Evolutionary conservation across 2,888 invertebrate species (phyloP).

Genomic region (Eupithecia vulgata): DNA sequence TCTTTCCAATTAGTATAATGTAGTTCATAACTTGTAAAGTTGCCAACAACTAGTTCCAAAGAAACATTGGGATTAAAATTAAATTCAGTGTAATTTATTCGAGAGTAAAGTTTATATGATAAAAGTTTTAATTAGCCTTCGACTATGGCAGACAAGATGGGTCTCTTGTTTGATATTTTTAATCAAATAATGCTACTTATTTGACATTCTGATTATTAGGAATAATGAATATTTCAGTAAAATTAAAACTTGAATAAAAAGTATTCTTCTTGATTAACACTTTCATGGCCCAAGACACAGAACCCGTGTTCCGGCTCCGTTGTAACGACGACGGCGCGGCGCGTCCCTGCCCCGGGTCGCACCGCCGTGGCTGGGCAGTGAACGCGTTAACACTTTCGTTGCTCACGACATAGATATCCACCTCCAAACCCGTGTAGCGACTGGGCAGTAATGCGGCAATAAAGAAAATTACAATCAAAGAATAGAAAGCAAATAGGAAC

Average conservation of each 20-base stretch:
- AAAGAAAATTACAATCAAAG: background rate
- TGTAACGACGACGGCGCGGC: too few species aligned
- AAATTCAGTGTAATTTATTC: slow-evolving; percentile 11
- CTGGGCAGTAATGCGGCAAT: too few species aligned
- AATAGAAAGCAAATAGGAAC: background rate
- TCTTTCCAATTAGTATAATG: slow-evolving; percentile 8
- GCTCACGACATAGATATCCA: too few species aligned
- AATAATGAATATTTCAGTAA: too few species aligned
- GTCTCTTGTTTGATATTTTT: background rate
- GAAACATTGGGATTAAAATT: slow-evolving; percentile 11
- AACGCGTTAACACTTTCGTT: too few species aligned
- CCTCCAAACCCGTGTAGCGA: too few species aligned
- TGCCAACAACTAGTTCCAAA: slow-evolving; percentile 1
- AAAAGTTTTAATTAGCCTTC: slow-evolving; percentile 32
- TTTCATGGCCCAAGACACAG: too few species aligned
- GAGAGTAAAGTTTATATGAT: slow-evolving; percentile 17
- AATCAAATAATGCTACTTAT: background rate
- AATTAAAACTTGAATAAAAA: background rate
- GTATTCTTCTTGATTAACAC: too few species aligned
- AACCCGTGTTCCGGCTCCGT: too few species aligned
- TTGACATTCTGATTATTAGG: too few species aligned
- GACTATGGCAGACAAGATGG: background rate
- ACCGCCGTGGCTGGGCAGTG: too few species aligned
- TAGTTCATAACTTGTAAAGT: slow-evolving; percentile 20
- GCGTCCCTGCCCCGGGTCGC: too few species aligned